Conservation (phyloP, 2,797 vertebrate genomes). For the Halcyon badia region DNA sequence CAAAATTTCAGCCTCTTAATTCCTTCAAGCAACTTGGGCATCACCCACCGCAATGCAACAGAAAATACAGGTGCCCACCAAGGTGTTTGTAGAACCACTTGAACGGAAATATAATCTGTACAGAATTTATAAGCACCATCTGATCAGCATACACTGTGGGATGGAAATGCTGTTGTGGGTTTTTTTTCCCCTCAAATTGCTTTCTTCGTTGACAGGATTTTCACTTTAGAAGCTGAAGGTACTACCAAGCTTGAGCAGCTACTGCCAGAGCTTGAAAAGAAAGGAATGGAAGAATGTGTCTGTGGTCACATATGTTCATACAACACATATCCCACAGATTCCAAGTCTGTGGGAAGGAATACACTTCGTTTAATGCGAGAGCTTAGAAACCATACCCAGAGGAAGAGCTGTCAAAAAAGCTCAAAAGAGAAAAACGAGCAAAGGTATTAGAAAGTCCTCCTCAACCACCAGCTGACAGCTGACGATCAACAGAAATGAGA, state of each 20-base stretch:
- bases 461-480: background rate
- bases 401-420: background rate
- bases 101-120: background rate
- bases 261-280: background rate
- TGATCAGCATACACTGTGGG: background rate
- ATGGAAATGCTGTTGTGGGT: background rate
- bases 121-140: background rate
- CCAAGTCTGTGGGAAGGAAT: conserved; percentile 10
- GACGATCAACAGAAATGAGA: background rate
- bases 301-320: background rate
- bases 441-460: background rate
- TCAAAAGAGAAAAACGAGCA: background rate
- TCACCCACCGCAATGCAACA: background rate
- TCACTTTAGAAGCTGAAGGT: background rate
- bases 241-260: background rate
- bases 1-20: background rate
- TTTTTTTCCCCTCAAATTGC: background rate
- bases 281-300: background rate
- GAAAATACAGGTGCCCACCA: background rate
- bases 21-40: background rate
- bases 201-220: background rate
- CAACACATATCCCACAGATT: background rate
- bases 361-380: background rate
- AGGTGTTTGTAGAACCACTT: background rate
- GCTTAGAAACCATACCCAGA: background rate